phyloP scores from a whole-genome alignment of 2,113 vertebrate genomes.

The Ophiodon elongatus region DNA sequence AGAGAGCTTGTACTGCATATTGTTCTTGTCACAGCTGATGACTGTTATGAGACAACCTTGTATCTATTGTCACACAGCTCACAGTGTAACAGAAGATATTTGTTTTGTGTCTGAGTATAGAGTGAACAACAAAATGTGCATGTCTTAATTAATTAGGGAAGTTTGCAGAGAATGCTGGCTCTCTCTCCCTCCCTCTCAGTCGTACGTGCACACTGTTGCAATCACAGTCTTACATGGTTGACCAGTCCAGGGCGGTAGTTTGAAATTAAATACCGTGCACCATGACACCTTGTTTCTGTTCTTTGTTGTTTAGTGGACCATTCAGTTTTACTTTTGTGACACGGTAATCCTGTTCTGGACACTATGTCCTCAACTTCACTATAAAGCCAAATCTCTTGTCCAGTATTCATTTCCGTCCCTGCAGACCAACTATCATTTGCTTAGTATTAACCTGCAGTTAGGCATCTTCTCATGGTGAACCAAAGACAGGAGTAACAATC shows the following conservation, averaged over 20 bases:
- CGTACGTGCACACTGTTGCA: not conserved
- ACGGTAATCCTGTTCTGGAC: not conserved
- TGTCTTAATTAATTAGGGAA: not conserved
- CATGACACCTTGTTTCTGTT: not conserved
- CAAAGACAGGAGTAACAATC: constrained; percentile 36
- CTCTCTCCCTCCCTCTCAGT: not conserved
- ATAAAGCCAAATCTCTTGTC: not conserved
- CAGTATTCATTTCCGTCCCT: not conserved
- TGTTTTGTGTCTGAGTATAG: not conserved
- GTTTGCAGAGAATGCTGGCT: not conserved
- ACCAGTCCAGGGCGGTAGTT: not conserved
- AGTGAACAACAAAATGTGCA: constrained; percentile 15
- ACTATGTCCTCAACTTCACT: not conserved
- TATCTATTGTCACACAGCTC: constrained; percentile 5
- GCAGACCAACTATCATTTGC: not conserved
- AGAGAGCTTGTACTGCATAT: not conserved
- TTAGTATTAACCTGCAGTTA: constrained; percentile 35
- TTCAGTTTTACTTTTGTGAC: not conserved
- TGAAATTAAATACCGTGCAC: not conserved
- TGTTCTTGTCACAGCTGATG: not conserved
- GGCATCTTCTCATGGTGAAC: constrained; percentile 21
- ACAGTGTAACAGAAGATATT: not conserved
- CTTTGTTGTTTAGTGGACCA: not conserved
- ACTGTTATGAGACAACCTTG: not conserved
- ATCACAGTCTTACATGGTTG: not conserved